A percentile compares a stretch with the other conserved stretches of the same genome.
These are phyloP conservation scores for Leucopternis melanops DNA, from an alignment of 2,113 vertebrate genomes.

Conservation along the genomic window DNA sequence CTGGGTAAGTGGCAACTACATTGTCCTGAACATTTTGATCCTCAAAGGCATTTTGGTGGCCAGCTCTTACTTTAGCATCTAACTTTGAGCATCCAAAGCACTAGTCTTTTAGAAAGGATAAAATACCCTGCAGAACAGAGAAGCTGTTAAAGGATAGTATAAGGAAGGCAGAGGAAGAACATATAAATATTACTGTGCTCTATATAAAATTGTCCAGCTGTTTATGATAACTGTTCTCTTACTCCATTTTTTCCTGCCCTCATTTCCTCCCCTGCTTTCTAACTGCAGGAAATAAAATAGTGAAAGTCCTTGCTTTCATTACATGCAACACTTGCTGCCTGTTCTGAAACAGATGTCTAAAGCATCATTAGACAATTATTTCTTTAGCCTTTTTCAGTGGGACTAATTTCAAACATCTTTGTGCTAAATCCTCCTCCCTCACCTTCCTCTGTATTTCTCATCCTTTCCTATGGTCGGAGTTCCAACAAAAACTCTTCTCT, in stretches of 20 bases:
- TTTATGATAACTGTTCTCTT: constrained; percentile 11
- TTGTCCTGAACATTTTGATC: neutral
- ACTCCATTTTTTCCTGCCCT: constrained; percentile 8
- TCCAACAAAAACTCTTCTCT: neutral
- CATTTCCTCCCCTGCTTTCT: constrained; percentile 16
- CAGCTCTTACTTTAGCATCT: neutral
- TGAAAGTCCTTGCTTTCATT: constrained; percentile 26
- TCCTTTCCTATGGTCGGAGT: neutral
- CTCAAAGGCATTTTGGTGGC: neutral
- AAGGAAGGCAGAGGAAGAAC: neutral
- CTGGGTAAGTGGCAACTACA: neutral
- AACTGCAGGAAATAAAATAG: constrained; percentile 30
- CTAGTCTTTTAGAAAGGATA: neutral
- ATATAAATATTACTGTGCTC: neutral
- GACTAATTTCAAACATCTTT: neutral
- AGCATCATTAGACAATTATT: constrained; percentile 17
- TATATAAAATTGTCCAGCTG: neutral
- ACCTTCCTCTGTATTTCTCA: neutral
- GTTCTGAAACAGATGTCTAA: constrained; percentile 46
- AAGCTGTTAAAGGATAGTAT: neutral
- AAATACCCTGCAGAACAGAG: neutral
- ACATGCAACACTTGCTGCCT: constrained; percentile 35
- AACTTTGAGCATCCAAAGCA: neutral
- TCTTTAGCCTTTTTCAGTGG: neutral
- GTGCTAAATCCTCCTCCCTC: neutral